A percentile compares a stretch with the other conserved stretches of the same genome.
phyloP scores from a whole-genome alignment of 2,797 vertebrate genomes.

The Calcarius lapponicus region DNA sequence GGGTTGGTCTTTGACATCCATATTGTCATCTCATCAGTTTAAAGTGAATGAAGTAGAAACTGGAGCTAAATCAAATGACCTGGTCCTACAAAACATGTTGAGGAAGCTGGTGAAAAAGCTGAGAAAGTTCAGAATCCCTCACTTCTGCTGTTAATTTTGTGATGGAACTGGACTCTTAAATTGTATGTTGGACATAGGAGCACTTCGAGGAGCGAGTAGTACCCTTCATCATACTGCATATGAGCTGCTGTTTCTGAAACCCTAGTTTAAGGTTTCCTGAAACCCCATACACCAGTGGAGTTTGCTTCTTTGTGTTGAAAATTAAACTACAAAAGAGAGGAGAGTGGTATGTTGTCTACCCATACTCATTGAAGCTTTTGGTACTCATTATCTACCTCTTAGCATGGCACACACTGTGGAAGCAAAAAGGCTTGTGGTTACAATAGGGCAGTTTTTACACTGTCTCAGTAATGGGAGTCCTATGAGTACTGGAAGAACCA shows the following conservation, averaged over 20 bases:
- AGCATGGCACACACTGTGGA: neutral
- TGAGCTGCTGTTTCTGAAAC: neutral
- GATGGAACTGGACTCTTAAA: neutral
- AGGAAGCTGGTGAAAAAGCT: neutral
- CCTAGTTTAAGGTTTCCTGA: neutral
- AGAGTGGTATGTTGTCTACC: neutral
- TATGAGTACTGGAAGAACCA: neutral
- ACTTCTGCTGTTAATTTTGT: neutral
- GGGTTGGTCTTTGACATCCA: neutral
- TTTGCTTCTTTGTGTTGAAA: neutral
- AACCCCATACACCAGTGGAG: neutral
- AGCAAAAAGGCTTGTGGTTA: fast-evolving
- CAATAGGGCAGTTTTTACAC: neutral
- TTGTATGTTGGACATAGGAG: neutral
- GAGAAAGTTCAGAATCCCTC: neutral
- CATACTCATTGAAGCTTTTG: neutral
- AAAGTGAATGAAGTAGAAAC: neutral
- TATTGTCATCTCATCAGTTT: neutral
- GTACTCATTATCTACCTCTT: neutral
- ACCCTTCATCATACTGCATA: neutral
- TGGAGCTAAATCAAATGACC: neutral
- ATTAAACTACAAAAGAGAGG: neutral
- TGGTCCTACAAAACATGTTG: neutral
- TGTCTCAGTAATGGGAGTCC: neutral
- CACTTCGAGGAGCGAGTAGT: neutral